These are phyloP conservation scores for Sminthopsis crassicaudata DNA, from an alignment of 2,113 vertebrate species.

Conservation along the genomic window DNA sequence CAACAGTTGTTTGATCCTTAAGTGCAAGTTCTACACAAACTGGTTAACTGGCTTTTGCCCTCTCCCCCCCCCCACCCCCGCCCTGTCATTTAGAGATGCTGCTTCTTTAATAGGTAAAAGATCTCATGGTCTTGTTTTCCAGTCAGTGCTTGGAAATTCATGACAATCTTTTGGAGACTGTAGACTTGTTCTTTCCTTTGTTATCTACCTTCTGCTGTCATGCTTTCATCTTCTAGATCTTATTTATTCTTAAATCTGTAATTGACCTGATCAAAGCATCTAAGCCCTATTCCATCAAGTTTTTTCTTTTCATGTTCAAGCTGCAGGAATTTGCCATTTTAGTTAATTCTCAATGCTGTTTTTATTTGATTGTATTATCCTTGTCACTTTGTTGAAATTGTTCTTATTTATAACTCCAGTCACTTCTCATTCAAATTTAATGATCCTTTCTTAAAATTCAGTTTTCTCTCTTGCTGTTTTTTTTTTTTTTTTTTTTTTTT, in stretches of 20 bases:
- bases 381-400: background rate
- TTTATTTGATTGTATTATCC: constrained; percentile 34
- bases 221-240: background rate
- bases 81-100: background rate
- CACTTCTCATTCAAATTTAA: background rate
- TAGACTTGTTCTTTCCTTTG: background rate
- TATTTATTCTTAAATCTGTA: constrained; percentile 2
- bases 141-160: background rate
- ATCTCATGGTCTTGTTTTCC: background rate
- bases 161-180: background rate
- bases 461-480: constrained; percentile 3
- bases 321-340: constrained; percentile 3
- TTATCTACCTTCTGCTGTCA: background rate
- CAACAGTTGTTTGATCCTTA: background rate
- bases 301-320: background rate
- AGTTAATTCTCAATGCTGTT: background rate
- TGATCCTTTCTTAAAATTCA: constrained; percentile 33
- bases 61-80: rapidly evolving
- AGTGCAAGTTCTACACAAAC: background rate
- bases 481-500: constrained; percentile 1
- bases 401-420: background rate
- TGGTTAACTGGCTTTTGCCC: background rate
- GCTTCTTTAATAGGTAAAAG: background rate
- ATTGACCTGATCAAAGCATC: background rate
- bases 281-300: background rate